Evolutionary conservation across 2,113 vertebrate species (phyloP).

Genomic region (Rousettus leschenaultii): DNA sequence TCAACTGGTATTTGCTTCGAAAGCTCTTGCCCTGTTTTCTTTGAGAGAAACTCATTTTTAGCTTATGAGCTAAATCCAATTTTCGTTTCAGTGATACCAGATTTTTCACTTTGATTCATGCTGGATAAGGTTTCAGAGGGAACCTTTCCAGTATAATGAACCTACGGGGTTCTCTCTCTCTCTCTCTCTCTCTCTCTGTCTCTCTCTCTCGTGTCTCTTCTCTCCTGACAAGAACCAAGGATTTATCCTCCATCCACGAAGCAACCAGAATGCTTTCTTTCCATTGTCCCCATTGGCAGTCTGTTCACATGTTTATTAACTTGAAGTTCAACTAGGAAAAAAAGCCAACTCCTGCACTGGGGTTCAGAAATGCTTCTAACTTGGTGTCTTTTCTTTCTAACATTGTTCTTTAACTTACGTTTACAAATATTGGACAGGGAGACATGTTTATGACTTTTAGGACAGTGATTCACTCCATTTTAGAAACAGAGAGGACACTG

Average conservation of each 20-base stretch:
- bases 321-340: not conserved
- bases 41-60: constrained; percentile 51
- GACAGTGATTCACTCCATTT: not conserved
- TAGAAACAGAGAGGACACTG: not conserved
- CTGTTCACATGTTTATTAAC: constrained; percentile 26
- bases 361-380: not conserved
- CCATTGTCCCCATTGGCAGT: not conserved
- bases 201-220: not conserved
- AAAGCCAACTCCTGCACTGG: not conserved
- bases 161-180: not conserved
- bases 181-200: not conserved
- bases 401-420: constrained; percentile 13
- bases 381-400: not conserved
- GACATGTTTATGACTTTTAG: not conserved
- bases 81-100: constrained; percentile 37
- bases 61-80: constrained; percentile 61
- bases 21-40: constrained; percentile 25
- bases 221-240: not conserved
- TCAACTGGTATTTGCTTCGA: not conserved
- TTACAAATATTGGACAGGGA: not conserved
- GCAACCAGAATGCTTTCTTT: not conserved
- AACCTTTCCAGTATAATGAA: not conserved
- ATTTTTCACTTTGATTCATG: constrained; percentile 60
- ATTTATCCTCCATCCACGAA: not conserved
- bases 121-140: constrained; percentile 24